A percentile compares a stretch with the other conserved stretches of the same genome.
Evolutionary conservation across 2,113 vertebrate genomes (phyloP).

Genomic region (Todiramphus saurophagus): DNA sequence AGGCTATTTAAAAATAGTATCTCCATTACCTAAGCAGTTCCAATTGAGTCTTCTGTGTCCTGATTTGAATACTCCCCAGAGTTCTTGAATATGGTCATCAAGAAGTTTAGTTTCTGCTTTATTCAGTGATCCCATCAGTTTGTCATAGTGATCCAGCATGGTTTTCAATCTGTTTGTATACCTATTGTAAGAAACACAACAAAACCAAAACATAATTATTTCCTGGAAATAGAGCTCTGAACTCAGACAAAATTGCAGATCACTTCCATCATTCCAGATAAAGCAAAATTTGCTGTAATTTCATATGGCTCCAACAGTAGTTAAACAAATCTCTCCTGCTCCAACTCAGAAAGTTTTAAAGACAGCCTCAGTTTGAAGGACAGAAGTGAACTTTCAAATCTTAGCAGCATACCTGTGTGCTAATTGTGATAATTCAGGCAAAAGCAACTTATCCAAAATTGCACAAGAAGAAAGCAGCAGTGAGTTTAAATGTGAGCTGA

Average conservation of each 20-base stretch:
- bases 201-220: background rate
- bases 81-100: conserved; percentile 71
- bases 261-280: background rate
- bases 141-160: conserved; percentile 77
- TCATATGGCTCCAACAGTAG: background rate
- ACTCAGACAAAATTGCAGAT: background rate
- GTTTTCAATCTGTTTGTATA: conserved; percentile 73
- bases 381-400: background rate
- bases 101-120: conserved; percentile 81
- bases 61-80: conserved; percentile 72
- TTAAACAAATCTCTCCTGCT: background rate
- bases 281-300: background rate
- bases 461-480: background rate
- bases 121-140: conserved; percentile 75
- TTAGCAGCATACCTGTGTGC: background rate
- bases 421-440: background rate
- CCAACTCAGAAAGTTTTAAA: background rate
- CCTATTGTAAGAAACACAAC: conserved; percentile 59
- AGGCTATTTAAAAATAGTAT: background rate
- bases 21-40: conserved; percentile 82
- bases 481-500: background rate
- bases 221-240: background rate
- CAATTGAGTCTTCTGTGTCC: conserved; percentile 87
- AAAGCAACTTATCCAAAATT: background rate
- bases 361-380: background rate